Evolutionary conservation across 92 coral and sea anemone species (phyloP).

Genomic region (Porites cylindrica): DNA sequence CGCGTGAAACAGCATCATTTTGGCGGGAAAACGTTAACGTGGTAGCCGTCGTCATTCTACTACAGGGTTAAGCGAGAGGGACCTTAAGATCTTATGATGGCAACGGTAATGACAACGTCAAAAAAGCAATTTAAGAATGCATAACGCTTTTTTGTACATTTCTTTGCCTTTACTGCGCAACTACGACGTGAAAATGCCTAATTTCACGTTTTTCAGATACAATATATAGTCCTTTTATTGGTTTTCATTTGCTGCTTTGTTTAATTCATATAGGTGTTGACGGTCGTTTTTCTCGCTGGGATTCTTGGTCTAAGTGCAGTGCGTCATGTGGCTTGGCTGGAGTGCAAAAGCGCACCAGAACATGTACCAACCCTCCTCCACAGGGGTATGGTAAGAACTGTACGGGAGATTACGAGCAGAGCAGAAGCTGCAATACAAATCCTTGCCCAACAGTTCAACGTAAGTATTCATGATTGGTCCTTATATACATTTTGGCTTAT

Average conservation of each 20-base stretch:
- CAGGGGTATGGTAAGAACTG: slow-evolving; percentile 55
- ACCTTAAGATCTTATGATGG: too few species aligned
- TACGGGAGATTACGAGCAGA: slow-evolving; percentile 16
- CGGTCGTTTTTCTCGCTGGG: slow-evolving; percentile 18
- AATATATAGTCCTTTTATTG: too few species aligned
- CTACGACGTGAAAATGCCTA: too few species aligned
- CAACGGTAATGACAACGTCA: too few species aligned
- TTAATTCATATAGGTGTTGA: slow-evolving; percentile 11
- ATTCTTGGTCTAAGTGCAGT: slow-evolving; percentile 13
- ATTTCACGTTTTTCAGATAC: too few species aligned
- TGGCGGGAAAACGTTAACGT: too few species aligned
- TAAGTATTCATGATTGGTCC: not conserved
- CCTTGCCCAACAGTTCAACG: slow-evolving; percentile 40
- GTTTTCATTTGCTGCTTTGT: not conserved
- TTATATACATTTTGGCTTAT: not conserved
- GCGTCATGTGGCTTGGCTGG: not conserved
- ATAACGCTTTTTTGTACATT: too few species aligned
- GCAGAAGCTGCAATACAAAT: slow-evolving; percentile 25
- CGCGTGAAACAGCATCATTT: too few species aligned
- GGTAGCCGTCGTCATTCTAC: too few species aligned
- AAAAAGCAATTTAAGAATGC: too few species aligned
- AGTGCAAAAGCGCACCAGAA: slow-evolving; percentile 37
- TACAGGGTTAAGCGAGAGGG: too few species aligned
- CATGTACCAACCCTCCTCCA: slow-evolving; percentile 66
- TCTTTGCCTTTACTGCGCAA: too few species aligned